Percentiles rank a stretch among this genome's conserved stretches.
Evolutionary conservation across 1,140 invertebrate species (phyloP).

Genomic region (Cylas formicarius): DNA sequence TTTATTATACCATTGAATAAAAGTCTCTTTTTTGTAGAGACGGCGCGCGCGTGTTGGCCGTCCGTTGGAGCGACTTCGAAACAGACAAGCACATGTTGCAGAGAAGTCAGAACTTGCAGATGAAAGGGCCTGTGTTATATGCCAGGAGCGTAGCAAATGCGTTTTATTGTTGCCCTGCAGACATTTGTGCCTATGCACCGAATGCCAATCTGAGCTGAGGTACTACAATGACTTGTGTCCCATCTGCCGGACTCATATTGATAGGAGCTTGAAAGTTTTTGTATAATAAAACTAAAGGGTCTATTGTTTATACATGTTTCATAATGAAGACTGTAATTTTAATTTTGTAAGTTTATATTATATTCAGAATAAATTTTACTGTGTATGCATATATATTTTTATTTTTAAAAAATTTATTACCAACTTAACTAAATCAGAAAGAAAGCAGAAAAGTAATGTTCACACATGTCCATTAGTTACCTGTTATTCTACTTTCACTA

Average conservation of each 20-base stretch:
- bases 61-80: background rate
- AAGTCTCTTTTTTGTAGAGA: no score
- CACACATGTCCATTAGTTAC: no score
- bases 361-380: no score
- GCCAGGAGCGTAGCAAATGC: constrained; percentile 26
- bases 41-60: background rate
- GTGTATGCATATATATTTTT: no score
- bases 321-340: no score
- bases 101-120: background rate
- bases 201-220: constrained; percentile 20
- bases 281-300: constrained; percentile 8
- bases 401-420: no score
- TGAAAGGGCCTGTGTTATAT: constrained; percentile 26
- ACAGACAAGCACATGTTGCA: background rate
- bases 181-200: constrained; percentile 28
- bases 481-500: no score
- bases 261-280: constrained; percentile 25
- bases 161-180: constrained; percentile 26
- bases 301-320: no score
- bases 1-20: no score
- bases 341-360: no score
- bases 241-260: constrained; percentile 27
- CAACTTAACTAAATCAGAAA: no score
- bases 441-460: no score
- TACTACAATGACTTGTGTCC: constrained; percentile 26